Evolutionary conservation across 2,113 vertebrate species (phyloP).

Genomic region (Lagenorhynchus albirostris): DNA sequence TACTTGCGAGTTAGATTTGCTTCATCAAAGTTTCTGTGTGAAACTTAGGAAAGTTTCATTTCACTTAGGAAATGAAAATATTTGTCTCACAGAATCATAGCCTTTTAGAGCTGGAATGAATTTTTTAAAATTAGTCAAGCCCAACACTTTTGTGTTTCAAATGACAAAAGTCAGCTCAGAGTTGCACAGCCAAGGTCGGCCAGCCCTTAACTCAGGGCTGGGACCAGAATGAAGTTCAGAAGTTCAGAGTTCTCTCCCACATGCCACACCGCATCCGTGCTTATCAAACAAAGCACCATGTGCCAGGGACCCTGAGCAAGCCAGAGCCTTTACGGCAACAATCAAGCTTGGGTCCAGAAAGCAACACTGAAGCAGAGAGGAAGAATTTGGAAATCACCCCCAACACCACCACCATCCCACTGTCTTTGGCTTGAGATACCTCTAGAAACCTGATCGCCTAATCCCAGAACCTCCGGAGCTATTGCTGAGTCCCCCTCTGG

Average conservation of each 20-base stretch:
- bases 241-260: not conserved
- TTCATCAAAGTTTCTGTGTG: not conserved
- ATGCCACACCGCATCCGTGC: rapidly evolving
- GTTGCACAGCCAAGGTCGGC: not conserved
- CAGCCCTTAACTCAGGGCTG: not conserved
- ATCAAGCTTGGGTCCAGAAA: not conserved
- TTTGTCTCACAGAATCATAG: not conserved
- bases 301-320: not conserved
- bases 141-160: not conserved
- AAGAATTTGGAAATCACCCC: not conserved
- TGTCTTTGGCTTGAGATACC: not conserved
- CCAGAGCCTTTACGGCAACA: not conserved
- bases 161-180: not conserved
- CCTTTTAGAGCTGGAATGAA: not conserved
- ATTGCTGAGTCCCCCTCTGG: rapidly evolving
- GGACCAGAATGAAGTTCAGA: not conserved
- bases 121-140: not conserved
- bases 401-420: too few species aligned
- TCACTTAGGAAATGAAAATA: not conserved
- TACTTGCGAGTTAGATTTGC: not conserved
- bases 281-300: not conserved
- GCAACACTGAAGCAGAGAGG: not conserved
- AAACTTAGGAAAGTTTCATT: not conserved
- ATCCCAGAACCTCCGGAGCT: not conserved
- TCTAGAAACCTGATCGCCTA: not conserved